A percentile compares a stretch with the other conserved stretches of the same genome.
These are phyloP conservation scores for Columba janthina DNA, from an alignment of 2,113 vertebrate species.

Conservation along the genomic window DNA sequence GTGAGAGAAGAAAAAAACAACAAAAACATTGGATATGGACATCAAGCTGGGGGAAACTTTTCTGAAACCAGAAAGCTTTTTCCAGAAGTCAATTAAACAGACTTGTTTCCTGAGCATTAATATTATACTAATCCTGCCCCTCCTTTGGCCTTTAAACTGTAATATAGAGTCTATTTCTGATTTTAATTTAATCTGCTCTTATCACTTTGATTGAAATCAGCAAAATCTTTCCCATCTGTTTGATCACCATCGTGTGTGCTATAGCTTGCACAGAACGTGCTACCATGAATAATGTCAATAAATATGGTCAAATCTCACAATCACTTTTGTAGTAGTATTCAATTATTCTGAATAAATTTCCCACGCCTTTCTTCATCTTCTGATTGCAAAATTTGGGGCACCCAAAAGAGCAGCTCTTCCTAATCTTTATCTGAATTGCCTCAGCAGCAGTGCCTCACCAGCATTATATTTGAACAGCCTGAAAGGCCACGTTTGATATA, in stretches of 20 bases:
- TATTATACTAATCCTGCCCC: background rate
- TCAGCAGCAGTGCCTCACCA: background rate
- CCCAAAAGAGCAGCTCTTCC: background rate
- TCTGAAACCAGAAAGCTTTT: slow-evolving; percentile 15
- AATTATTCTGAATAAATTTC: background rate
- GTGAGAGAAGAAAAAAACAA: background rate
- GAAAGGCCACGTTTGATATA: background rate
- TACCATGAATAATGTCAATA: background rate
- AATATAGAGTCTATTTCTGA: background rate
- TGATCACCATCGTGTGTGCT: background rate
- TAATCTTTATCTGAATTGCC: background rate
- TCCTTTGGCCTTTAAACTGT: background rate
- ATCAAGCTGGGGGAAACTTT: background rate
- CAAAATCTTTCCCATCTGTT: background rate
- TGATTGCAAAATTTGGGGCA: background rate
- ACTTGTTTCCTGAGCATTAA: background rate
- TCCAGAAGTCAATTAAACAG: slow-evolving; percentile 40
- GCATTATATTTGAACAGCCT: background rate
- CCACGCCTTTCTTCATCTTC: background rate
- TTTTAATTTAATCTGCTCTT: slow-evolving; percentile 37
- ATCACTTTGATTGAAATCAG: background rate
- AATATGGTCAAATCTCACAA: background rate
- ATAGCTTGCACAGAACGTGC: background rate
- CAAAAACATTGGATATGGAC: background rate
- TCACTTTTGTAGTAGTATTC: background rate